phyloP scores from a whole-genome alignment of 2,888 invertebrate genomes.

The Drosophila helvetica region DNA sequence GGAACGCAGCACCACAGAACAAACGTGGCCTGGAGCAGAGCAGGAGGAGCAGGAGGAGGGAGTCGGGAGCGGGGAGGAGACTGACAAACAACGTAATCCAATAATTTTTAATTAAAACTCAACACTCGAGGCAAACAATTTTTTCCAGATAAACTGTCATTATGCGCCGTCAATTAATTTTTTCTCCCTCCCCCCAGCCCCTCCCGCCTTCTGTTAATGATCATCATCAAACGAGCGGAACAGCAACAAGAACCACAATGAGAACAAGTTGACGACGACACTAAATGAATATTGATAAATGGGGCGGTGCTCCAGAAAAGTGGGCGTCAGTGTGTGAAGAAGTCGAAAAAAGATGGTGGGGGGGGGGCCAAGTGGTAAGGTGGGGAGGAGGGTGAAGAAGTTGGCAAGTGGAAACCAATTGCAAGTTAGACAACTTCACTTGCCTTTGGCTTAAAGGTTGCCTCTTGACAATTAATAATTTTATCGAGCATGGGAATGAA shows the following conservation, averaged over 20 bases:
- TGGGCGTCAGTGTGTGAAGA: conserved; percentile 70
- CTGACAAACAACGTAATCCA: conserved; percentile 69
- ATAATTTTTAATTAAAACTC: conserved; percentile 80
- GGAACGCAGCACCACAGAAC: conserved; percentile 28
- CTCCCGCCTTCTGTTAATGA: conserved; percentile 70
- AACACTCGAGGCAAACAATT: conserved; percentile 79
- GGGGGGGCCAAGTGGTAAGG: not conserved
- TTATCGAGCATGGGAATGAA: conserved; percentile 18
- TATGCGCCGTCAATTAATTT: conserved; percentile 81
- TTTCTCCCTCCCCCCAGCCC: conserved; percentile 14
- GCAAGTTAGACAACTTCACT: conserved; percentile 68
- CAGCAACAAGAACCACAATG: conserved; percentile 49
- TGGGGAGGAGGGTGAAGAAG: conserved; percentile 1
- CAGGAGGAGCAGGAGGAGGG: not conserved
- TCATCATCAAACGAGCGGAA: conserved; percentile 60
- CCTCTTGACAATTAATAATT: conserved; percentile 47
- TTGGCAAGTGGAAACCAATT: conserved; percentile 45
- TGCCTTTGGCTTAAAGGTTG: conserved; percentile 47
- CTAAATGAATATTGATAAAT: conserved; percentile 83
- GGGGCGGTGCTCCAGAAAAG: conserved; percentile 75
- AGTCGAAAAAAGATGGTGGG: conserved; percentile 19
- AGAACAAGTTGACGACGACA: conserved; percentile 72
- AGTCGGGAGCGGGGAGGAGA: not conserved
- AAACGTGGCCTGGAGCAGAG: conserved; percentile 8
- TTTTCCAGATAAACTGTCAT: conserved; percentile 80